A percentile compares a stretch with the other conserved stretches of the same genome.
Evolutionary conservation across 2,113 vertebrate genomes (phyloP).

Genomic region (Corythornis cristatus): DNA sequence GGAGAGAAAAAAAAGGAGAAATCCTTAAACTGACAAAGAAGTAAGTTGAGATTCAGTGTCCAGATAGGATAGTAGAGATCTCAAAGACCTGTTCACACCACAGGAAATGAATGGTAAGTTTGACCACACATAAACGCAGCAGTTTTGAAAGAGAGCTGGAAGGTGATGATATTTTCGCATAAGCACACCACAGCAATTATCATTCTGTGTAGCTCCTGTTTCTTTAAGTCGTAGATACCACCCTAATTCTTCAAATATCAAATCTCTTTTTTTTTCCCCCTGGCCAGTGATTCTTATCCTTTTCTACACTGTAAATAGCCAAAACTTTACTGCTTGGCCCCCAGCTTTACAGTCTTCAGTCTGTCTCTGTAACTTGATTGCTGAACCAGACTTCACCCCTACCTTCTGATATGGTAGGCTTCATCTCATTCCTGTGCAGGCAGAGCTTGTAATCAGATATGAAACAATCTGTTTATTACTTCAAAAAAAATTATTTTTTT

Average conservation of each 20-base stretch:
- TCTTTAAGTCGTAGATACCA: background rate
- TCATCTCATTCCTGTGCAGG: background rate
- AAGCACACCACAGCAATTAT: background rate
- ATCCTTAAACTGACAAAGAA: background rate
- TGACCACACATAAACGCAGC: background rate
- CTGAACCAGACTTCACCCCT: slow-evolving; percentile 22
- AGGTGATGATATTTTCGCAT: background rate
- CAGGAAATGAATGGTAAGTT: background rate
- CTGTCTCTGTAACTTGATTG: background rate
- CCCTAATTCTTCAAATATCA: background rate
- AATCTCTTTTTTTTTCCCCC: background rate
- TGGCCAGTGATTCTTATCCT: background rate
- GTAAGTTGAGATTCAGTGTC: background rate
- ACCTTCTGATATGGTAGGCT: background rate
- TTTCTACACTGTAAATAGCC: background rate
- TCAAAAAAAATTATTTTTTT: background rate
- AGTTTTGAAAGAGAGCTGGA: background rate
- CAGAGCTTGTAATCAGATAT: background rate
- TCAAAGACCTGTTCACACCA: background rate
- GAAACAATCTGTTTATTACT: background rate
- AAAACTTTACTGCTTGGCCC: background rate
- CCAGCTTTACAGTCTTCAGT: background rate
- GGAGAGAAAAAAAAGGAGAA: background rate
- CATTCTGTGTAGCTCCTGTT: background rate
- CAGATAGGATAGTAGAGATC: background rate